These are phyloP conservation scores for Macrotis lagotis DNA, from an alignment of 2,113 vertebrate genomes.

Conservation along the genomic window DNA sequence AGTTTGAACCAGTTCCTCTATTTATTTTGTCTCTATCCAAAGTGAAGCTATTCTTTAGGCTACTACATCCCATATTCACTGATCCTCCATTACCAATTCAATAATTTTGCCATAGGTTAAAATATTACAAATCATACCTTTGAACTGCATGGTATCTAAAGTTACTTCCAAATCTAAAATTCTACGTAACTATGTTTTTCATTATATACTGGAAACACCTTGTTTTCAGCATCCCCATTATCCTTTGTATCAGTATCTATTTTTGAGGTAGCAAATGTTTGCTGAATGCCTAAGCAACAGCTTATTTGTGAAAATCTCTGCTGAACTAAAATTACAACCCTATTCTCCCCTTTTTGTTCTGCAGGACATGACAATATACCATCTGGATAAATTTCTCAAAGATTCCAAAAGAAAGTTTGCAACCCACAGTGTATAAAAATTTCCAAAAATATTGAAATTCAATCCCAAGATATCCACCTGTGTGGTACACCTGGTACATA, in stretches of 20 bases:
- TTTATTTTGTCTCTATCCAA: not conserved
- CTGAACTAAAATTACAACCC: constrained; percentile 41
- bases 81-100: not conserved
- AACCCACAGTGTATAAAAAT: not conserved
- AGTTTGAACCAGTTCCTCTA: not conserved
- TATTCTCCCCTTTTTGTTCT: constrained; percentile 8
- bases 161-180: constrained; percentile 41
- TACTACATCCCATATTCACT: not conserved
- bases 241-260: constrained; percentile 52
- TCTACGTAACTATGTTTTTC: constrained; percentile 22
- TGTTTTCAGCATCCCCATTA: constrained; percentile 37
- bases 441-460: not conserved
- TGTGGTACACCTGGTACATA: not conserved
- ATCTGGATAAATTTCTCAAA: constrained; percentile 45
- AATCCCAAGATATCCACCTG: not conserved
- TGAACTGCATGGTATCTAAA: not conserved
- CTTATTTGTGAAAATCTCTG: constrained; percentile 57
- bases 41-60: not conserved
- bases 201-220: constrained; percentile 41
- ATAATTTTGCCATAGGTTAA: not conserved
- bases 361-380: not conserved
- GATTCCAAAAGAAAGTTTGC: constrained; percentile 18
- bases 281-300: constrained; percentile 46
- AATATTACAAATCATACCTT: not conserved
- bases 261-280: constrained; percentile 41